These are phyloP conservation scores for Ochotona princeps DNA, from an alignment of 2,113 vertebrate species.

Conservation along the genomic window DNA sequence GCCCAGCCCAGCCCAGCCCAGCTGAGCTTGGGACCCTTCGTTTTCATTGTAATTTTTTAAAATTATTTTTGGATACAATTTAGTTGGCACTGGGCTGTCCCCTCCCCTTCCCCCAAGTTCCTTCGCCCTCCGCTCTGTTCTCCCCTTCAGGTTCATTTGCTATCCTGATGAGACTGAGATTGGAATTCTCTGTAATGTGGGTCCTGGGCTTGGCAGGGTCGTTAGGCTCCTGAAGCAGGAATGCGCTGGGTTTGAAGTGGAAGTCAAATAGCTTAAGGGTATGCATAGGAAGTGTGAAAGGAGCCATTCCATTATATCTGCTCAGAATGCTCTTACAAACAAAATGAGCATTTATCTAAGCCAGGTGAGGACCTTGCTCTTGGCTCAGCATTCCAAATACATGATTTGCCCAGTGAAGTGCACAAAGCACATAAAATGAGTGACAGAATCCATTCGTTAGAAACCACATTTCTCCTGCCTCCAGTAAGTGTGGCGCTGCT, in stretches of 20 bases:
- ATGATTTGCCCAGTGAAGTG: not conserved
- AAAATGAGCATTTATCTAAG: constrained; percentile 9
- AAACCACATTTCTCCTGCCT: not conserved
- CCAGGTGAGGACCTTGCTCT: not conserved
- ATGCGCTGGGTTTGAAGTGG: not conserved
- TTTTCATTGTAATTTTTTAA: no score
- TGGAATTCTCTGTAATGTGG: not conserved
- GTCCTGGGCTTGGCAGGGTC: not conserved
- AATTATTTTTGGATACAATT: no score
- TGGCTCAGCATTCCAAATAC: not conserved
- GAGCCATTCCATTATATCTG: not conserved
- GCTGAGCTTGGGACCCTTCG: no score
- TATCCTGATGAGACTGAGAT: not conserved
- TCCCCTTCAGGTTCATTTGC: no score
- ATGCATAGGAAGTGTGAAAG: not conserved
- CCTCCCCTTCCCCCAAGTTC: no score
- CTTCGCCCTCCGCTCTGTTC: no score
- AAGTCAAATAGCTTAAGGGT: not conserved
- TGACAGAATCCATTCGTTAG: not conserved
- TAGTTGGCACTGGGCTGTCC: no score
- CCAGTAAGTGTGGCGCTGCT: not conserved
- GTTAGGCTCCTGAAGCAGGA: not conserved
- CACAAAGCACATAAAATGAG: not conserved
- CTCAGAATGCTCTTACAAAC: not conserved
- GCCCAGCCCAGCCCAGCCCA: no score